These are phyloP conservation scores for Ceratothoa steindachneri DNA, from an alignment of 2,888 invertebrate species.

Conservation along the genomic window DNA sequence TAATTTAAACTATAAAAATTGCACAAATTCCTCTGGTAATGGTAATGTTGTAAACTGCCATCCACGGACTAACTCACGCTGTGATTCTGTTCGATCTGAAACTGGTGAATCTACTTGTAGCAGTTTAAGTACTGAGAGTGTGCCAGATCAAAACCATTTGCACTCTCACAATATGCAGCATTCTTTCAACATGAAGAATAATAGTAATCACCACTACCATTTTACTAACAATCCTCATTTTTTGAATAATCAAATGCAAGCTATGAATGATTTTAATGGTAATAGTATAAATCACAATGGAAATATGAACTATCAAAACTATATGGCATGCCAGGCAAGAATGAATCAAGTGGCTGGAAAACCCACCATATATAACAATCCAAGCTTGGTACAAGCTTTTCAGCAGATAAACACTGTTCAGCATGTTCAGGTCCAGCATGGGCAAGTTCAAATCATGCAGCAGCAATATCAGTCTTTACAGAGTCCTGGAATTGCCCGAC, in stretches of 20 bases:
- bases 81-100: constrained; percentile 43
- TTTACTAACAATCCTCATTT: constrained; percentile 32
- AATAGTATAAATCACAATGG: constrained; percentile 1
- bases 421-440: constrained; percentile 40
- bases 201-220: constrained; percentile 9
- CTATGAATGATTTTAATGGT: constrained; percentile 25
- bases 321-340: constrained; percentile 36
- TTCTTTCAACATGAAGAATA: background rate
- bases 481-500: constrained; percentile 15
- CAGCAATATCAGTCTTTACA: constrained; percentile 36
- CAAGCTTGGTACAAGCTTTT: constrained; percentile 33
- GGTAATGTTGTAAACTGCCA: constrained; percentile 7
- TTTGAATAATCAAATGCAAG: constrained; percentile 28
- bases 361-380: constrained; percentile 22
- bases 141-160: constrained; percentile 4
- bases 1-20: background rate
- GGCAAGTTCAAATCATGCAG: constrained; percentile 43
- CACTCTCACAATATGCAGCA: background rate
- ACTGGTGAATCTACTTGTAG: constrained; percentile 41
- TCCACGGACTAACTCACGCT: constrained; percentile 40
- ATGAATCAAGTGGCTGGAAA: constrained; percentile 29
- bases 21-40: background rate
- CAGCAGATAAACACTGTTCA: constrained; percentile 40
- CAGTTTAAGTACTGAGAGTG: constrained; percentile 41
- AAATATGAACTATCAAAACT: constrained; percentile 16